phyloP scores from a whole-genome alignment of 2,888 invertebrate genomes.

The Pogonocherus hispidulus region DNA sequence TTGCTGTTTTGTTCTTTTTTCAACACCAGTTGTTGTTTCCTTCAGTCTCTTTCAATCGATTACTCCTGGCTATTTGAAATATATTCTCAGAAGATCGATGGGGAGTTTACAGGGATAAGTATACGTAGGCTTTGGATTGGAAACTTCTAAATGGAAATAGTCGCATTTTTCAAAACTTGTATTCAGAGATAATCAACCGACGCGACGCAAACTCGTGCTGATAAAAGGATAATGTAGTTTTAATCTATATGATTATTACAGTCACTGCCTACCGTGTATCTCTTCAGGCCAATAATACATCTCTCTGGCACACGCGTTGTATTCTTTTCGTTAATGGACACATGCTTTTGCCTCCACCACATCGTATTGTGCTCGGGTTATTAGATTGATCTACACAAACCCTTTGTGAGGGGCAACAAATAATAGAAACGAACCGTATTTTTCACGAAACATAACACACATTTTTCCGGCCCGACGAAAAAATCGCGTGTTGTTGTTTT shows the following conservation, averaged over 20 bases:
- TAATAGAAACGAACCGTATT: constrained; percentile 36
- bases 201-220: background rate
- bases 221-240: constrained; percentile 24
- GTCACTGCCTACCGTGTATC: background rate
- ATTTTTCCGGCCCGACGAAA: constrained; percentile 19
- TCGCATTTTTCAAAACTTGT: constrained; percentile 1
- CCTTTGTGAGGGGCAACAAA: constrained; percentile 30
- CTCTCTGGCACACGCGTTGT: constrained; percentile 13
- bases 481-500: constrained; percentile 9
- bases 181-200: background rate
- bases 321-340: constrained; percentile 29
- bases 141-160: too few species aligned
- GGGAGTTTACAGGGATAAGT: too few species aligned
- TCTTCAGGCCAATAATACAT: constrained; percentile 24
- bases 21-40: too few species aligned
- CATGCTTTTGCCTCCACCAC: constrained; percentile 23
- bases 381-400: constrained; percentile 32
- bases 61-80: too few species aligned
- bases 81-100: too few species aligned
- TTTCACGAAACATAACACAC: constrained; percentile 30
- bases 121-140: too few species aligned
- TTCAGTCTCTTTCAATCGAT: too few species aligned
- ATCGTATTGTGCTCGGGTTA: constrained; percentile 30
- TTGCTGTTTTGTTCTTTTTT: too few species aligned
- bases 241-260: constrained; percentile 22